phyloP scores from a whole-genome alignment of 1,140 invertebrate genomes.

The Anastrepha ludens region DNA sequence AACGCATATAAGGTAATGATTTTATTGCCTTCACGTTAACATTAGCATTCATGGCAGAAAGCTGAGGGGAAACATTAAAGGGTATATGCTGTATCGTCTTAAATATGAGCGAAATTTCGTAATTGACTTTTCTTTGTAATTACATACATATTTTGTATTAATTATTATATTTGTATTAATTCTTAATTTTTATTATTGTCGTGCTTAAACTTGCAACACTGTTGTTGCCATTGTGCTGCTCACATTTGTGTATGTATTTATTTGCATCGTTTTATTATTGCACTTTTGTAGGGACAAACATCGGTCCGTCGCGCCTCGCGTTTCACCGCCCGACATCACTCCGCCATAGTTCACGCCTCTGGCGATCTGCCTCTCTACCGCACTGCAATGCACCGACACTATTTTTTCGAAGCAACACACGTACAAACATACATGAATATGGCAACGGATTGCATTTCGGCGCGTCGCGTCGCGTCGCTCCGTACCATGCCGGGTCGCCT shows the following conservation, averaged over 20 bases:
- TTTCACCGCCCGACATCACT: background rate
- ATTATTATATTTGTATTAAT: background rate
- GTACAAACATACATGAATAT: background rate
- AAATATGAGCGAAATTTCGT: conserved; percentile 33
- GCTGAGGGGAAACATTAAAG: background rate
- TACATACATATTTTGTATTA: background rate
- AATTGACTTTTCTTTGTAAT: conserved; percentile 29
- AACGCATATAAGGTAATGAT: conserved; percentile 25
- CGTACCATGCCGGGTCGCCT: conserved; percentile 26
- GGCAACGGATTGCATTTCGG: background rate
- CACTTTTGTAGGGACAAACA: conserved; percentile 32
- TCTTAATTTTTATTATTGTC: background rate
- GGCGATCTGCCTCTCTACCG: background rate
- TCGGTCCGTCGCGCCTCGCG: background rate
- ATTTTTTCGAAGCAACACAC: background rate
- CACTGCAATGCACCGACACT: conserved; percentile 29
- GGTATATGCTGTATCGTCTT: background rate
- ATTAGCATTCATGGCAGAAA: conserved; percentile 5
- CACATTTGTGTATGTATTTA: conserved; percentile 4
- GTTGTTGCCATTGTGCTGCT: conserved; percentile 43
- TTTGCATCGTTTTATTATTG: conserved; percentile 25
- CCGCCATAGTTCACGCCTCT: background rate
- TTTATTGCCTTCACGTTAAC: background rate
- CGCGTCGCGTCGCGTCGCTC: background rate
- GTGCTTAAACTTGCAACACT: conserved; percentile 20